Conservation (phyloP, 2,113 vertebrate genomes). For the Neogale vison region DNA sequence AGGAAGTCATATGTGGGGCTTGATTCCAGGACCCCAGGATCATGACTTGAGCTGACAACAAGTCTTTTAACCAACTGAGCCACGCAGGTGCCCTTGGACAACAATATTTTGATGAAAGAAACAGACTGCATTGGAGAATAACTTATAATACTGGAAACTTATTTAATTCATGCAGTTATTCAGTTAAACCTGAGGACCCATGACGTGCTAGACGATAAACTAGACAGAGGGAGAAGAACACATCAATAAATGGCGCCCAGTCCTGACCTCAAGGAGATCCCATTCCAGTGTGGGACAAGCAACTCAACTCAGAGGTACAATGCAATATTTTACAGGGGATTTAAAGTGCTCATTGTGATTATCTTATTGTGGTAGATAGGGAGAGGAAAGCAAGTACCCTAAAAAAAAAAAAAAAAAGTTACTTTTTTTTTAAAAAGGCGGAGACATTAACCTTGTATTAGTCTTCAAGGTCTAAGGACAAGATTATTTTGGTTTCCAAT, state of each 20-base stretch:
- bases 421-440: background rate
- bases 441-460: conserved; percentile 65
- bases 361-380: background rate
- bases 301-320: background rate
- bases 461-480: conserved; percentile 69
- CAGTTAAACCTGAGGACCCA: background rate
- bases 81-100: background rate
- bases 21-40: background rate
- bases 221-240: background rate
- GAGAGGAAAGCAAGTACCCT: background rate
- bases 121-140: background rate
- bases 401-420: conserved; percentile 6
- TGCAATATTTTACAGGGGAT: background rate
- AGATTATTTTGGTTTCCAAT: conserved; percentile 69
- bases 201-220: background rate
- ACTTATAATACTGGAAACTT: background rate
- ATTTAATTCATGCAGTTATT: background rate
- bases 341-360: background rate
- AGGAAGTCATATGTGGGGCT: background rate
- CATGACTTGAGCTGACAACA: background rate
- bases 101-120: background rate
- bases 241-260: too few species aligned
- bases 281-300: background rate
- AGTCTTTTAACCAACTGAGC: background rate
- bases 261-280: background rate